Conservation (phyloP, 2,113 vertebrate genomes). For the Atrichornis clamosus region DNA sequence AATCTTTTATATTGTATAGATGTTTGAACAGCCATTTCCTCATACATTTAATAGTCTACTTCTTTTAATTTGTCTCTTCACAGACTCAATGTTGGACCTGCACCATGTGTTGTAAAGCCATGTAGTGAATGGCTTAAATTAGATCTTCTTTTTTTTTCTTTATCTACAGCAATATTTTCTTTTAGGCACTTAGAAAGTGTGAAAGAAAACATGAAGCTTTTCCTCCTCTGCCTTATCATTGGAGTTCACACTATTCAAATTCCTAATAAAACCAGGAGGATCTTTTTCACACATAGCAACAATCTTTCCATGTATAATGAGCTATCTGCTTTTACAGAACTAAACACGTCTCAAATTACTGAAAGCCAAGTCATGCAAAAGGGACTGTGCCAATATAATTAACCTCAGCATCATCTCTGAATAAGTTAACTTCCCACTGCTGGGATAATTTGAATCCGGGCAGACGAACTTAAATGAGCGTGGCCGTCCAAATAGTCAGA, state of each 20-base stretch:
- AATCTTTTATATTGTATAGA: neutral
- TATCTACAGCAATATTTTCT: constrained; percentile 7
- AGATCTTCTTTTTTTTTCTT: neutral
- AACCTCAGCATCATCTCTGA: constrained; percentile 1
- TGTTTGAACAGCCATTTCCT: neutral
- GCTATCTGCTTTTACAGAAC: constrained; percentile 11
- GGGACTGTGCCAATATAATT: neutral
- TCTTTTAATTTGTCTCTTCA: neutral
- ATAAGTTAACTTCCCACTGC: neutral
- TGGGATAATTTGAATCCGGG: neutral
- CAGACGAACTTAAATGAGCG: neutral
- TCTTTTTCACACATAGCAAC: constrained; percentile 1
- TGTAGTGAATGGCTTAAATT: neutral
- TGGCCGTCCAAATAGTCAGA: neutral
- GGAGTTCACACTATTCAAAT: neutral
- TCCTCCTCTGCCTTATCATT: neutral
- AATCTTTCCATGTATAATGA: neutral
- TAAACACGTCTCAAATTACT: neutral
- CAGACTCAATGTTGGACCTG: rapidly evolving
- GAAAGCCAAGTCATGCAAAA: neutral
- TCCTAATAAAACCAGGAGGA: constrained; percentile 8
- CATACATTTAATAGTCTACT: neutral
- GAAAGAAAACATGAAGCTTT: constrained; percentile 10
- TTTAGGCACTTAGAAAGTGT: neutral
- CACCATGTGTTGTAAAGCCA: neutral